Evolutionary conservation across 2,797 vertebrate species (phyloP), one percentile per base, ranked within the genome.

Genomic region (Garrulus glandarius): DNA sequence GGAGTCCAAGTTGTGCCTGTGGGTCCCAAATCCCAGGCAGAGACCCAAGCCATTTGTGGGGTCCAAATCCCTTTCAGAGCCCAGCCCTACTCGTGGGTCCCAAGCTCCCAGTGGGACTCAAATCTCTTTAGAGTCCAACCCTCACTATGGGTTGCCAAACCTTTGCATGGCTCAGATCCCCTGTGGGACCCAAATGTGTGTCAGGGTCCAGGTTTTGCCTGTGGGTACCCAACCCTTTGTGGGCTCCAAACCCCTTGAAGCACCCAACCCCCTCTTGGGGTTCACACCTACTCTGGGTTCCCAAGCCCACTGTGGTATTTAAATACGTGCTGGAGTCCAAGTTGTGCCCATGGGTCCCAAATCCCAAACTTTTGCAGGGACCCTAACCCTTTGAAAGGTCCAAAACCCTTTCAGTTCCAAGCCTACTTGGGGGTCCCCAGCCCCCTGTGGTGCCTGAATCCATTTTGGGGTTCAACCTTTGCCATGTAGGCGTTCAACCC

Each of bases 91-190:
- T 6, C 27, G 15, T 59, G 52, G 22, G 21, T 50, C 18, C 6
- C 53, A 50, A 37, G 10, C 22, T 67, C 32, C n/a, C 27, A 0
- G 0, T 23, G 27, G 32, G n/a, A 36, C 52, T 36, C 36, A 43
- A 36, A 65, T 18, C 36, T 57, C 20, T 52, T 15, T 22, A 16
- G 24, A 44, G 24, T 13, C 30, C 41, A 55, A 15, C 19, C 24
- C 9, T 39, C 4, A 6, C 19, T 30, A 13, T 24, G 57, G 15
- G 49, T 34, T 2, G 8, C 24, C 24, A 83, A 22, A 46, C 5
- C 15, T 63, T n/a, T 39, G 23, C 23, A 20, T 13, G 34, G 29
- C 24, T 47, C 57, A 63, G 63, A 39, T 20, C 10, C 11, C 8
- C 34, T 24, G 59, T 16, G 41, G 19, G 29, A n/a, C 49, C 34